Percentiles rank a stretch among this genome's conserved stretches.
These are phyloP conservation scores for Oscheius sp. DNA, from an alignment of 2,888 invertebrate species.

Conservation along the genomic window DNA sequence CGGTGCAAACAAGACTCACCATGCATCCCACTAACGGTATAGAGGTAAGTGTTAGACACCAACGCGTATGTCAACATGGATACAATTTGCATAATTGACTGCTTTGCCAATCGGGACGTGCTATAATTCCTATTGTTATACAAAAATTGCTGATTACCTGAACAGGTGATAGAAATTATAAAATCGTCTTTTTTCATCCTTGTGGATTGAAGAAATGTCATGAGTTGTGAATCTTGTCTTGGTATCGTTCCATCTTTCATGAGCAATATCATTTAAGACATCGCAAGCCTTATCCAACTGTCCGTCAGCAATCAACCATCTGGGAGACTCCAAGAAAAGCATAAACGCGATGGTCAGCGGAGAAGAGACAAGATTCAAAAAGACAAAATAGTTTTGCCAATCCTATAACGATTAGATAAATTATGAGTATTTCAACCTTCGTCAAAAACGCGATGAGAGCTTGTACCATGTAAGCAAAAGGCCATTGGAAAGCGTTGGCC, in stretches of 20 bases:
- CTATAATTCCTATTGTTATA: conserved; percentile 26
- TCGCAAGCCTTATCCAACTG: conserved; percentile 63
- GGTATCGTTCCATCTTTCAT: conserved; percentile 69
- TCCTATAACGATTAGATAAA: conserved; percentile 37
- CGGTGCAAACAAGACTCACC: conserved; percentile 35
- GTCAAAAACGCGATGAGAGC: conserved; percentile 67
- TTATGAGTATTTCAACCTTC: conserved; percentile 33
- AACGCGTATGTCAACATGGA: conserved; percentile 69
- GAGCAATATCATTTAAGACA: conserved; percentile 67
- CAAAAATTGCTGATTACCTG: conserved; percentile 29
- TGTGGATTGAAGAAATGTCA: conserved; percentile 57
- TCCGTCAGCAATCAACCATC: conserved; percentile 67
- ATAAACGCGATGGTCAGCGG: conserved; percentile 68
- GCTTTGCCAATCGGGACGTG: conserved; percentile 62
- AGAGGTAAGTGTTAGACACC: conserved; percentile 65
- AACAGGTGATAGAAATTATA: conserved; percentile 68
- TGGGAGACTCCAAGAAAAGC: conserved; percentile 66
- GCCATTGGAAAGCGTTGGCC: conserved; percentile 62
- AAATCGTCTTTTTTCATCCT: conserved; percentile 52
- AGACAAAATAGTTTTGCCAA: conserved; percentile 70
- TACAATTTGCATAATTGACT: conserved; percentile 66
- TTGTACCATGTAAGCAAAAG: conserved; percentile 67
- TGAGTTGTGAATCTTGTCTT: conserved; percentile 60
- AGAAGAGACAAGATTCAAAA: conserved; percentile 65
- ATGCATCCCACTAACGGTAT: conserved; percentile 56